Conservation (phyloP, 2,113 vertebrate species). For the Malurus cyaneus region DNA sequence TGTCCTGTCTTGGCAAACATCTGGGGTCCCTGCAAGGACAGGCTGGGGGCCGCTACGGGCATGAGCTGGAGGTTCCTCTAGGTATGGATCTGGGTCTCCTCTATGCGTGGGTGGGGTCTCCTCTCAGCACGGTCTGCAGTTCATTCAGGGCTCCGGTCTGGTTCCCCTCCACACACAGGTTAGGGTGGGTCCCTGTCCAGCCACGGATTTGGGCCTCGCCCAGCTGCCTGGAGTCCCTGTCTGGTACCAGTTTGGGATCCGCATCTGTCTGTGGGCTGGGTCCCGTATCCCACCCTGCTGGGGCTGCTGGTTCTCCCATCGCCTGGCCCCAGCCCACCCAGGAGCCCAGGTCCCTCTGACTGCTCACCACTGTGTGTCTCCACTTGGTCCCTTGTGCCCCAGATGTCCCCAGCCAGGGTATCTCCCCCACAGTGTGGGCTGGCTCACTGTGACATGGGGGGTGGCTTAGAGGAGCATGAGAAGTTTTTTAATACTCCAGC, state of each 20-base stretch:
- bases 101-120: background rate
- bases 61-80: background rate
- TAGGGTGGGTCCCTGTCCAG: background rate
- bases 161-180: background rate
- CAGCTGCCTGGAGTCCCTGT: background rate
- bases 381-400: fast-evolving
- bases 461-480: background rate
- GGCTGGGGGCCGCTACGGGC: background rate
- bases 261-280: background rate
- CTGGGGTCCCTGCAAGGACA: background rate
- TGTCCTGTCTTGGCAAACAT: background rate
- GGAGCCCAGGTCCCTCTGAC: background rate
- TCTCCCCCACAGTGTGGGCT: fast-evolving
- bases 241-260: background rate
- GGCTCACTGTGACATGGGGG: fast-evolving
- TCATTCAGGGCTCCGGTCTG: background rate
- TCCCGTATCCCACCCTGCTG: background rate
- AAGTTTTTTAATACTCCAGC: background rate
- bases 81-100: background rate
- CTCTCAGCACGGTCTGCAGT: background rate
- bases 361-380: background rate
- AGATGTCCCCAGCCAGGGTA: background rate
- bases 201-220: fast-evolving
- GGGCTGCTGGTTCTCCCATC: background rate
- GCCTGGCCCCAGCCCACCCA: fast-evolving